Percentiles rank a stretch among this genome's conserved stretches.
Evolutionary conservation across 1,140 invertebrate species (phyloP).

Genomic region (Nymphalis io): DNA sequence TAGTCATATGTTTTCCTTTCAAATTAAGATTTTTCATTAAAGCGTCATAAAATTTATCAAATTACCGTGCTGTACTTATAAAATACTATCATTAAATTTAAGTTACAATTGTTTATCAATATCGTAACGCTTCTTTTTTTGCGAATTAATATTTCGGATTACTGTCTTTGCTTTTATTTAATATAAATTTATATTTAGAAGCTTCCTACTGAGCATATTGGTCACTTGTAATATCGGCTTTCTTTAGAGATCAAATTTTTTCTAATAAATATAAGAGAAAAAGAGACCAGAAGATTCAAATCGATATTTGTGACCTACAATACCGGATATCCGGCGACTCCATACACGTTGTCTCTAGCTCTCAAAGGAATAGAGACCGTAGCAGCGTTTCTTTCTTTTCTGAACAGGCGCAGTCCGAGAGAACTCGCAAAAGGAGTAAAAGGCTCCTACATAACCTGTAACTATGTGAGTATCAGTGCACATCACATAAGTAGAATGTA

Average conservation of each 20-base stretch:
- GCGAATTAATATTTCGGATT: constrained; percentile 1
- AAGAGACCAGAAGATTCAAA: constrained; percentile 51
- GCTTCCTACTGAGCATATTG: neutral
- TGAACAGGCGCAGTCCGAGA: constrained; percentile 79
- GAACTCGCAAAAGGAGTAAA: constrained; percentile 81
- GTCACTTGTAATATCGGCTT: neutral
- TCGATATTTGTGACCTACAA: constrained; percentile 51
- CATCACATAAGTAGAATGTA: constrained; percentile 35
- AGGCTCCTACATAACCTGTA: constrained; percentile 82
- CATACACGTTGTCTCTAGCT: constrained; percentile 75
- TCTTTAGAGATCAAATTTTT: neutral
- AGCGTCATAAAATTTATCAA: constrained; percentile 64
- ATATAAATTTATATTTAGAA: neutral
- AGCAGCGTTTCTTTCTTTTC: constrained; percentile 80
- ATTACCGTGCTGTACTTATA: constrained; percentile 68
- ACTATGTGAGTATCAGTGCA: constrained; percentile 76
- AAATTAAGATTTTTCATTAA: constrained; percentile 66
- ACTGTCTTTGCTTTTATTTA: neutral
- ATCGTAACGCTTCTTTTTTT: neutral
- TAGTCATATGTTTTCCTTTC: constrained; percentile 75
- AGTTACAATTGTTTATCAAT: neutral
- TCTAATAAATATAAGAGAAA: constrained; percentile 27
- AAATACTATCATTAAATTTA: constrained; percentile 59
- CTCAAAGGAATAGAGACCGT: constrained; percentile 73
- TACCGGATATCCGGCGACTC: constrained; percentile 78